phyloP scores from a whole-genome alignment of 2,113 vertebrate species.

The Natator depressus region DNA sequence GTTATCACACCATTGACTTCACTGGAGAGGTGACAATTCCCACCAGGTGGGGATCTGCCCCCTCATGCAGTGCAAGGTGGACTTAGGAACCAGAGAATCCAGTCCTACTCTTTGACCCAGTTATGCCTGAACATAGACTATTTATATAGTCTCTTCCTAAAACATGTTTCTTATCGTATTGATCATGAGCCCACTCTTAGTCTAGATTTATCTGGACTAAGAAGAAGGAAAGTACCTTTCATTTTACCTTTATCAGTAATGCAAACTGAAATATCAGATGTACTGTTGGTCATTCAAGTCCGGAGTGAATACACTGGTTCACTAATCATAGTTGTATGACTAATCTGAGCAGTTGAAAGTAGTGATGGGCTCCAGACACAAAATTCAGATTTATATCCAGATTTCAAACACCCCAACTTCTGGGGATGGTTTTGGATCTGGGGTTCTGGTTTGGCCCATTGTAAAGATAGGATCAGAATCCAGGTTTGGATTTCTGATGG shows the following conservation, averaged over 20 bases:
- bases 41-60: neutral
- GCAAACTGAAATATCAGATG: neutral
- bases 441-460: neutral
- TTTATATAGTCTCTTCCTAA: neutral
- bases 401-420: neutral
- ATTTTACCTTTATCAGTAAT: neutral
- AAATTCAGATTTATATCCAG: neutral
- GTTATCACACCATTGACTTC: rapidly evolving
- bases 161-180: neutral
- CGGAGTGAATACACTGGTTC: neutral
- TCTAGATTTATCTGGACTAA: neutral
- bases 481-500: neutral
- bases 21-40: neutral
- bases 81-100: neutral
- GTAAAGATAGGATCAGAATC: neutral
- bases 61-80: neutral
- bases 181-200: neutral
- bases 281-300: neutral
- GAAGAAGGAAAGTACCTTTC: neutral
- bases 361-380: neutral
- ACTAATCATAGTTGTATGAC: neutral
- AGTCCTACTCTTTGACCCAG: neutral
- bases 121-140: neutral
- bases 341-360: neutral
- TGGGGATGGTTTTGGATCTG: neutral